Base-by-base conservation (phyloP, 2,113 vertebrate species). In the Orientallactaga bullata region DNA sequence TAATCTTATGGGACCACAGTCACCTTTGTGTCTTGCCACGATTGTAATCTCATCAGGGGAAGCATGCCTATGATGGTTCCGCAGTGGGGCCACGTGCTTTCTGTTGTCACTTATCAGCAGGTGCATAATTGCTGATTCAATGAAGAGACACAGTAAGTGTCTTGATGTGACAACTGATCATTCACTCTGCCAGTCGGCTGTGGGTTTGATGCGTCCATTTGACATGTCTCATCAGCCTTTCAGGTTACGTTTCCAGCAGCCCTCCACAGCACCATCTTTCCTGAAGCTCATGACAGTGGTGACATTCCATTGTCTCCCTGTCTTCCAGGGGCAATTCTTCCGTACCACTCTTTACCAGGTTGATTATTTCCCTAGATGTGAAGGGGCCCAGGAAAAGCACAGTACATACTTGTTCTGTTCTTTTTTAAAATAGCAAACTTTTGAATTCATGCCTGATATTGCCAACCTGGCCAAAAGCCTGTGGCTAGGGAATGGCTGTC, bases 371-470 rank as follows among this genome's bases (percentile, higher is more conserved):
- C 69, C 16, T 51, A 42, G 10, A 61, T 66, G 7, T 88, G 37
- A 63, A 18, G 47, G 79, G 66, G 23, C 55, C 21, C 15, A 61
- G 65, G 15, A 89, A 85, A 93, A 18, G 74, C 35, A 77, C 35
- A 35, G 30, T 66, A 60, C 78, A 66, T 73, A 35, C 26, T 90
- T 51, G 47, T 73, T 30, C 17, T 3, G 76, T 88, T 71, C 61
- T 51, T 23, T 76, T 95, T 88, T 60, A 93, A 77, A 93, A 61
- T n/a, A 81, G 68, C 47, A 76, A 88, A 82, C 24, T 71, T 76
- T 3, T 69, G 18, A 9, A 55, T 55, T 55, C 55, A 55, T 12
- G 55, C 55, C 55, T 55, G 55, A 55, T 55, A 55, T 16, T 55
- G 55, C 15, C 10, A 55, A 55, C 12, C 55, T 55, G 7, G 15